These are phyloP conservation scores for Characodon lateralis DNA, from an alignment of 2,797 vertebrate genomes.

Conservation along the genomic window DNA sequence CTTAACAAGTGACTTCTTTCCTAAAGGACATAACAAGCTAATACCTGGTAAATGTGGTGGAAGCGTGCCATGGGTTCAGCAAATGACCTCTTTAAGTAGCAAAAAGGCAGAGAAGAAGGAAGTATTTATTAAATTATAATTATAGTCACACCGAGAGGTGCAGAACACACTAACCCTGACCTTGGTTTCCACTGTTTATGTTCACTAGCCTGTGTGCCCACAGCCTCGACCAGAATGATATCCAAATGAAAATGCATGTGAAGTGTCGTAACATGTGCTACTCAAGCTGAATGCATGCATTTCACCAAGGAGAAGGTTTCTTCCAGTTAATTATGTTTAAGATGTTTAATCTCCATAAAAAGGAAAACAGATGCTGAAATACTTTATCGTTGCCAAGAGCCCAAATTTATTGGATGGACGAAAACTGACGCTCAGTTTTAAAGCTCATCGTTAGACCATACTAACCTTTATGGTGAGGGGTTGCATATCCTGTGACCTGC, in stretches of 20 bases:
- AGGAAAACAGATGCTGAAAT: constrained; percentile 27
- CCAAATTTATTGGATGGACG: neutral
- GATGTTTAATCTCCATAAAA: constrained; percentile 24
- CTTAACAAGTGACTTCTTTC: neutral
- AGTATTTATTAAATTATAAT: constrained; percentile 32
- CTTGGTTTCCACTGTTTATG: constrained; percentile 6
- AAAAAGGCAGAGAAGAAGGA: neutral
- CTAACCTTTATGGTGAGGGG: neutral
- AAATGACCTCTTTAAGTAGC: constrained; percentile 2
- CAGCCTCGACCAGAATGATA: constrained; percentile 4
- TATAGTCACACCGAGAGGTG: constrained; percentile 7
- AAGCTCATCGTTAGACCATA: neutral
- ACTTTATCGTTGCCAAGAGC: constrained; percentile 1
- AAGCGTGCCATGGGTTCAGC: neutral
- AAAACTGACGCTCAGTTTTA: constrained; percentile 4
- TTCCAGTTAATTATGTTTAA: constrained; percentile 8
- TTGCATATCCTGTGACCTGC: neutral
- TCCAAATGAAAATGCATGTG: constrained; percentile 25
- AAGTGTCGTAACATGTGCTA: constrained; percentile 32
- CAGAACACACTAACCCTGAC: constrained; percentile 35
- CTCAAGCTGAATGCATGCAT: constrained; percentile 40
- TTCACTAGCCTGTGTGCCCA: constrained; percentile 2
- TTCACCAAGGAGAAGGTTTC: constrained; percentile 16
- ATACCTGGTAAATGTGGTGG: constrained; percentile 7
- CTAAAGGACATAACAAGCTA: neutral